These are phyloP conservation scores for Sycobia sp. DNA, from an alignment of 1,140 invertebrate genomes.

Conservation along the genomic window DNA sequence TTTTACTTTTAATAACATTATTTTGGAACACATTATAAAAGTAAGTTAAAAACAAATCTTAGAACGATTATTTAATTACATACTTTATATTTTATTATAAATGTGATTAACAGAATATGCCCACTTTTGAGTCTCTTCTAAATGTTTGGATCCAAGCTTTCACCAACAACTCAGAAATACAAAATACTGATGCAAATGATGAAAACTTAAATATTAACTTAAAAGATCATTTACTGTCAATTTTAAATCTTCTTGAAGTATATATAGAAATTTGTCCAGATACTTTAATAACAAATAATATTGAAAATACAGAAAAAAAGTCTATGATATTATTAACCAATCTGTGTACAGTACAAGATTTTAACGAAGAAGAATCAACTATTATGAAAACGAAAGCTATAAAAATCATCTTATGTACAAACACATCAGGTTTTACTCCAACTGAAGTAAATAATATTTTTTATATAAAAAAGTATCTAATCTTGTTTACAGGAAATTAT, in stretches of 20 bases:
- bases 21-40: slow-evolving; percentile 44
- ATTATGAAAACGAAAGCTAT: slow-evolving; percentile 70
- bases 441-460: slow-evolving; percentile 51
- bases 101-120: slow-evolving; percentile 61
- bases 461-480: slow-evolving; percentile 11
- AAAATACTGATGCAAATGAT: slow-evolving; percentile 43
- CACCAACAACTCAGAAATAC: slow-evolving; percentile 30
- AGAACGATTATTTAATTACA: not conserved
- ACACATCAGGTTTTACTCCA: slow-evolving; percentile 64
- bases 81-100: slow-evolving; percentile 5
- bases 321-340: slow-evolving; percentile 47
- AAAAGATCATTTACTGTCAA: slow-evolving; percentile 56
- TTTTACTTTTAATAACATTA: slow-evolving; percentile 31
- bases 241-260: slow-evolving; percentile 64
- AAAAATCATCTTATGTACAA: slow-evolving; percentile 66
- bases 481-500: not conserved
- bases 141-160: slow-evolving; percentile 58
- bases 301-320: slow-evolving; percentile 46
- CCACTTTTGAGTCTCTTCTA: slow-evolving; percentile 59
- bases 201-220: slow-evolving; percentile 37
- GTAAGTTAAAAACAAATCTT: slow-evolving; percentile 35
- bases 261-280: slow-evolving; percentile 65
- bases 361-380: slow-evolving; percentile 48
- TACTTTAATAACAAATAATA: slow-evolving; percentile 54
- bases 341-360: slow-evolving; percentile 37